Evolutionary conservation across 30 jellyfish, hydroid and myxozoan species (phyloP), one percentile per base, ranked within the genome.

Genomic region (Chrysaora quinquecirrha): DNA sequence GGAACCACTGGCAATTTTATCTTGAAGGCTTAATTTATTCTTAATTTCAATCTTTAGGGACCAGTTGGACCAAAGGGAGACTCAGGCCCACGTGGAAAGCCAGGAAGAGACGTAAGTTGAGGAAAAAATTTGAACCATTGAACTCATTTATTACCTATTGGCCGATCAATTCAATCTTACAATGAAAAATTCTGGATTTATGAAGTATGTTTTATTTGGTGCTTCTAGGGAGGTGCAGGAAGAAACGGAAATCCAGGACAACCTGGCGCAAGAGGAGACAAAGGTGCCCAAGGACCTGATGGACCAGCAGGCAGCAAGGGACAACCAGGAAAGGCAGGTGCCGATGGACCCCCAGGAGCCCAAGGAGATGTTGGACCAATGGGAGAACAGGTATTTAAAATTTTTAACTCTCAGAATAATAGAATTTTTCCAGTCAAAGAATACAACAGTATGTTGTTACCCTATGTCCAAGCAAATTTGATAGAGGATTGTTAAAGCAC

Each of bases 281-380:
- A 94, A 87, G 98, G 98, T 48, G 83, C 70, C 14, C 60, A 76
- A 74, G 99, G 96, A 63, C 82, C 78, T 2, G 64, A 30, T 12
- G 99, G 99, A n/a, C 97, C 96, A 6, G 82, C 64, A 19, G 99
- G 99, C 20, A 79, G 76, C 62, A 89, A 92, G 27, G 99, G 99
- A 11, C 50, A 35, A 14, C 27, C 96, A 6, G 99, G 99, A 34
- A 75, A 71, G 46, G 89, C 99, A 58, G 99, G 99, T 50, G 87
- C 89, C 19, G 88, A 68, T 75, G 99, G 99, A 49, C 89, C 90
- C 25, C 95, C 92, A 66, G 99, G 99, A 10, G 91, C 94, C 28
- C 94, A 81, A 64, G 99, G 99, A 23, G 83, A 56, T 12, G 80
- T 48, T n/a, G 98, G 98, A 48, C 83, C 80, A 35, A 71, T 23